Conservation (phyloP, 2,113 vertebrate genomes). For the Labeo rohita region DNA sequence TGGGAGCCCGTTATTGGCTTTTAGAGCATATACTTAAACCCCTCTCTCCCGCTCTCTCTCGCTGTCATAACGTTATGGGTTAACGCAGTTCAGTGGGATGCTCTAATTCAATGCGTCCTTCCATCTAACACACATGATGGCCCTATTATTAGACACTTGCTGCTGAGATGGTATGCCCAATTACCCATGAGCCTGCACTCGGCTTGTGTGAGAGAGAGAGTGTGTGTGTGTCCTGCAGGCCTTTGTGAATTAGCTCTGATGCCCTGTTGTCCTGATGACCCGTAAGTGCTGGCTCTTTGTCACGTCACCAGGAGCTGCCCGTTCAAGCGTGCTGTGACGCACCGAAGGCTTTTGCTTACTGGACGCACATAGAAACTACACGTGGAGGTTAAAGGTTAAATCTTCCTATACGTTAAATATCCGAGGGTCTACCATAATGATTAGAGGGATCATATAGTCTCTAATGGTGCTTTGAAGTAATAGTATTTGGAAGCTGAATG, state of each 20-base stretch:
- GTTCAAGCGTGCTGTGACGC: constrained; percentile 3
- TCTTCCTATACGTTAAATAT: neutral
- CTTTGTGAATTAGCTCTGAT: constrained; percentile 46
- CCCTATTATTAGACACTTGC: constrained; percentile 42
- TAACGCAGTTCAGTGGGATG: constrained; percentile 36
- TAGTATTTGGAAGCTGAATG: neutral
- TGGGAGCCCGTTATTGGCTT: neutral
- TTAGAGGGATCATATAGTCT: neutral
- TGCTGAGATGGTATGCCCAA: constrained; percentile 42
- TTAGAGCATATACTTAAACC: constrained; percentile 20
- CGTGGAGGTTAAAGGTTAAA: neutral
- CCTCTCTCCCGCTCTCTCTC: constrained; percentile 19
- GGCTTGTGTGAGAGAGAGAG: constrained; percentile 10
- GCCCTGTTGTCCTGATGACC: constrained; percentile 50
- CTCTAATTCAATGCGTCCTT: constrained; percentile 28
- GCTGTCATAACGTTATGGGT: constrained; percentile 20
- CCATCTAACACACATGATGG: constrained; percentile 19
- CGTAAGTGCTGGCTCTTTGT: constrained; percentile 32
- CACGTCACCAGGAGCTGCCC: constrained; percentile 2
- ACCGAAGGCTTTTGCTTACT: constrained; percentile 4
- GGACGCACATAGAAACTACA: neutral
- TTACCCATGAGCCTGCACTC: constrained; percentile 41
- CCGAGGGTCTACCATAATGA: neutral
- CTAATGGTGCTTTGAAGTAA: neutral
- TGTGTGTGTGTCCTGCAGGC: constrained; percentile 31